These are phyloP conservation scores for Taenaris catops DNA, from an alignment of 2,888 invertebrate species.

Conservation along the genomic window DNA sequence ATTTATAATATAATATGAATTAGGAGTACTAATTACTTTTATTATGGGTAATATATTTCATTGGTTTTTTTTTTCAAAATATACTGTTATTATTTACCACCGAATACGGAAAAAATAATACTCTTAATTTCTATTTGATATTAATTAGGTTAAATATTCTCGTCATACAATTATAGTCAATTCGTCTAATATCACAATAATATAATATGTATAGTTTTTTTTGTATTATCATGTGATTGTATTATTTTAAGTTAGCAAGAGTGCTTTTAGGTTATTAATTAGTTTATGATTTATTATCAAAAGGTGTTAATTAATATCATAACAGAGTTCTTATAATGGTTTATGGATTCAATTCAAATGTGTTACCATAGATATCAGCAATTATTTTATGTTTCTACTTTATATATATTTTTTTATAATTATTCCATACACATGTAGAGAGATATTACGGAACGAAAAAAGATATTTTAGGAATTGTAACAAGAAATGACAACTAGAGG, in stretches of 20 bases:
- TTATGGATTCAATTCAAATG: conserved; percentile 6
- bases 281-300: conserved; percentile 19
- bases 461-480: too few relatives aligned
- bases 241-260: conserved; percentile 9
- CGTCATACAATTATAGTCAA: conserved; percentile 66
- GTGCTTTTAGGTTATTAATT: conserved; percentile 15
- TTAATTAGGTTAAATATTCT: conserved; percentile 40
- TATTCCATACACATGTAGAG: too few relatives aligned
- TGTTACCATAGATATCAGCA: conserved; percentile 20
- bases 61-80: not conserved
- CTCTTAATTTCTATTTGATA: conserved; percentile 37
- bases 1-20: too few relatives aligned
- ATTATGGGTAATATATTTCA: too few relatives aligned
- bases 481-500: too few relatives aligned
- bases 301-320: conserved; percentile 10
- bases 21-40: too few relatives aligned
- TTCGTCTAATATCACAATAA: conserved; percentile 13
- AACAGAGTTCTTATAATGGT: conserved; percentile 2
- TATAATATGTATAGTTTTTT: too few relatives aligned
- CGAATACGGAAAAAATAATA: conserved; percentile 55
- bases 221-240: conserved; percentile 11
- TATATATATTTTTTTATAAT: not conserved
- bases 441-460: too few relatives aligned
- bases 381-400: conserved; percentile 1
- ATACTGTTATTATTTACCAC: conserved; percentile 44